Evolutionary conservation across 2,113 vertebrate species (phyloP).

Genomic region (Thryonomys swinderianus): DNA sequence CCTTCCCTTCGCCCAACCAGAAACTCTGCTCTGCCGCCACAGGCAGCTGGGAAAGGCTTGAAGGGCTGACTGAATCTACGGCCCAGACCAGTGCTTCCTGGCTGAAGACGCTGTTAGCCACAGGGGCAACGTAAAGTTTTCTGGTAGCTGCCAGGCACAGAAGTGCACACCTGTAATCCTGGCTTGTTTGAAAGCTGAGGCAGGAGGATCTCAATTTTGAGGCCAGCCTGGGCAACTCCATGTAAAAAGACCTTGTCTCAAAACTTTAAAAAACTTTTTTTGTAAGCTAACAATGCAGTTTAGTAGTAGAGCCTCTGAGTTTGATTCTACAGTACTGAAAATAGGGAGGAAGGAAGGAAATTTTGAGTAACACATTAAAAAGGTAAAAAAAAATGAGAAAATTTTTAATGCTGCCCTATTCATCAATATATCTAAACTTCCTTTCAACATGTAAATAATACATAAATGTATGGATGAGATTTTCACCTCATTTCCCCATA

Average conservation of each 20-base stretch:
- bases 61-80: neutral
- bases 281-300: neutral
- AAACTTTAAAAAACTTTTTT: neutral
- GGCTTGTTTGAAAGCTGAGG: neutral
- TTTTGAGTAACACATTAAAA: neutral
- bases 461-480: neutral
- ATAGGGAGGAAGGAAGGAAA: neutral
- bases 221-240: neutral
- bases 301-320: neutral
- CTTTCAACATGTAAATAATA: neutral
- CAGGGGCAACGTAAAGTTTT: neutral
- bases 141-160: neutral
- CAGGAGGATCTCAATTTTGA: neutral
- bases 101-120: neutral
- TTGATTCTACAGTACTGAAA: neutral
- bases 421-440: neutral
- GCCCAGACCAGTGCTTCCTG: neutral
- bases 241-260: neutral
- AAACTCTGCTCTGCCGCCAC: neutral
- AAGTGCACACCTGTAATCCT: neutral
- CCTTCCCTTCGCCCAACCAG: neutral
- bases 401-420: neutral
- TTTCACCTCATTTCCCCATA: neutral
- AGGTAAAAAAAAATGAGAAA: neutral
- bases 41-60: neutral